Base-by-base conservation (phyloP, 1,140 invertebrate species). In the Akabosia matsudoensis region DNA sequence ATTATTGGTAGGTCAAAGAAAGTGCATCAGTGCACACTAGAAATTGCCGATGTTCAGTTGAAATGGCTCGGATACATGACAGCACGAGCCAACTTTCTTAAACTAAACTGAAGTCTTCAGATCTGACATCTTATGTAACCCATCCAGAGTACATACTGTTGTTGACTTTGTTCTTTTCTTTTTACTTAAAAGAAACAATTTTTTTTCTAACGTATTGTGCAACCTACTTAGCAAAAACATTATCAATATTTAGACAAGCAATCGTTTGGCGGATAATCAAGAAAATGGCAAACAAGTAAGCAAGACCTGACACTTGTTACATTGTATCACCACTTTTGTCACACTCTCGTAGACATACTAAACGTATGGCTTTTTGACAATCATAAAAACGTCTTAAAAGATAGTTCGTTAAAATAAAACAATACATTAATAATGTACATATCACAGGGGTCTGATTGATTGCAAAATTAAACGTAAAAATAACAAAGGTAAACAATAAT, bases 371-470 rank as follows among this genome's bases (percentile, higher is more conserved):
- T 10, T 61, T 16, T 16, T 61, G 54, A 61, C 24, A 61, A 61
- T 24, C 7, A 61, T 61, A 61, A 61, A 16, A 61, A 61, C n/a
- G 10, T 10, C n/a, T 51, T 61, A 16, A 61, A 61, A 13, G 14
- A 14, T 61, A 61, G 4, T 14, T 7, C 13, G 14, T 61, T 51
- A n/a, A n/a, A 61, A 61, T 22, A 61, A 10, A 45, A 45, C 37
- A 45, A 18, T 45, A 45, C 54, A 56, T 4, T 56, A 56, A n/a
- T n/a, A 56, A 67, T 67, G 30, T 67, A 56, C 31, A 67, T 67
- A 67, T 67, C 61, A 67, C 61, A 67, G 61, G 61, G 61, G 61
- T 67, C 61, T 67, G 61, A 67, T n/a, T n/a, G n/a, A n/a, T 67
- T 67, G 61, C 61, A 67, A 67, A 67, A 67, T 67, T 30, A 67